Conservation (phyloP, 64 coral and sea anemone genomes). For the Stylophora pistillata region DNA sequence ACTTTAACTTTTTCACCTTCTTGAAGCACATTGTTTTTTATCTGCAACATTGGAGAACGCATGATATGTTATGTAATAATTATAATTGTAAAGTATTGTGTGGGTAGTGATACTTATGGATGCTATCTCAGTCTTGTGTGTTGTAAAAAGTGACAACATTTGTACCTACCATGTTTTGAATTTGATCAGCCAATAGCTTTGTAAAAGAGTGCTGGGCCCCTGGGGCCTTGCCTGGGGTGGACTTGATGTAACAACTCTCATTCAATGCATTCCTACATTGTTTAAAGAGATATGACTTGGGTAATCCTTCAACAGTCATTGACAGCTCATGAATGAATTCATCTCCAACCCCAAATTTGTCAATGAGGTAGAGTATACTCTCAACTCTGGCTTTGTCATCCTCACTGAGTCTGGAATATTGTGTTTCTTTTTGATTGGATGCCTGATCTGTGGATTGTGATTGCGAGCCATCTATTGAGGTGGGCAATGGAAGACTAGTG, state of each 20-base stretch:
- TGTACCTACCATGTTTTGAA: no score
- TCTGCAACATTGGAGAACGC: no score
- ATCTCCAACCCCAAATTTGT: slow-evolving; percentile 73
- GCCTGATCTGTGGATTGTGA: neutral
- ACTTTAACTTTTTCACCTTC: no score
- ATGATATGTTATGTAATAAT: no score
- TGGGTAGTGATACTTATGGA: no score
- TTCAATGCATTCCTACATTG: slow-evolving; percentile 52
- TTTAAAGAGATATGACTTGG: slow-evolving; percentile 55
- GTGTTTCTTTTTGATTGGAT: neutral
- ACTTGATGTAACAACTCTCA: slow-evolving; percentile 12
- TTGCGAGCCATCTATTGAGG: neutral
- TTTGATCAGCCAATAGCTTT: no score
- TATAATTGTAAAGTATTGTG: no score
- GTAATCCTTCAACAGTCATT: slow-evolving; percentile 41
- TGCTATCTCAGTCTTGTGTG: no score
- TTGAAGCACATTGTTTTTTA: no score
- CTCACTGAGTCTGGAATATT: slow-evolving; percentile 50
- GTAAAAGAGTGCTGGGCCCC: slow-evolving; percentile 25
- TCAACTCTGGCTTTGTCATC: slow-evolving; percentile 64
- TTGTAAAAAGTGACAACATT: no score
- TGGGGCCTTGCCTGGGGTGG: slow-evolving; percentile 43
- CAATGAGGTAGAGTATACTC: slow-evolving; percentile 58
- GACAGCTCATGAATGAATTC: slow-evolving; percentile 71
- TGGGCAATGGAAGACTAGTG: neutral